Evolutionary conservation across 2,888 invertebrate genomes (phyloP), one percentile per base, ranked within the genome.

Genomic region (Allacma fusca): DNA sequence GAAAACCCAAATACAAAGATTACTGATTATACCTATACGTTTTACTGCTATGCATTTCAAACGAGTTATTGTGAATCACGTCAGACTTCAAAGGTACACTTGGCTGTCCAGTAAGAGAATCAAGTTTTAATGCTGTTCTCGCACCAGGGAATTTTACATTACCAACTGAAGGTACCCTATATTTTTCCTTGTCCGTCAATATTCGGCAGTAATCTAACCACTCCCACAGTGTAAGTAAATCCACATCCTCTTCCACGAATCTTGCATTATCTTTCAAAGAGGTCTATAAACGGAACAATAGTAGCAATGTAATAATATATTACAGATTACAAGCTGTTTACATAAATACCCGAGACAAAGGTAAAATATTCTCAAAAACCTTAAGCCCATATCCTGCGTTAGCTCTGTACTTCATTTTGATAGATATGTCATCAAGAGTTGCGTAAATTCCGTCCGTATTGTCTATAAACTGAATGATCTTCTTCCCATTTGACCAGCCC

Each of bases 251-350:
- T 19, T 86, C 85, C 0, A 93, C 91, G 76, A 93, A 86, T 83
- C 93, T 92, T 0, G 93, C 94, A 87, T 96, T 95, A 85, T 92
- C 92, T 87, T 91, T 91, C 81, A 94, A 87, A 80, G 93, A 93
- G 70, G 91, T 88, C 91, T 93, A 85, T 64, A 87, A 87, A 81
- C n/a, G n/a, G n/a, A n/a, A n/a, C n/a, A n/a, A n/a, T n/a, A n/a
- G n/a, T n/a, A n/a, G n/a, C n/a, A n/a, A n/a, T n/a, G n/a, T n/a
- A n/a, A n/a, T n/a, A n/a, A n/a, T n/a, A n/a, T n/a, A n/a, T n/a
- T n/a, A n/a, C n/a, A n/a, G n/a, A n/a, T n/a, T n/a, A n/a, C n/a
- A n/a, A n/a, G n/a, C n/a, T n/a, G n/a, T n/a, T n/a, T n/a, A n/a
- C n/a, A n/a, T n/a, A n/a, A n/a, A n/a, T n/a, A n/a, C n/a, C n/a